These are phyloP conservation scores for Dolichotis patagonum DNA, from an alignment of 2,113 vertebrate species.

Conservation along the genomic window DNA sequence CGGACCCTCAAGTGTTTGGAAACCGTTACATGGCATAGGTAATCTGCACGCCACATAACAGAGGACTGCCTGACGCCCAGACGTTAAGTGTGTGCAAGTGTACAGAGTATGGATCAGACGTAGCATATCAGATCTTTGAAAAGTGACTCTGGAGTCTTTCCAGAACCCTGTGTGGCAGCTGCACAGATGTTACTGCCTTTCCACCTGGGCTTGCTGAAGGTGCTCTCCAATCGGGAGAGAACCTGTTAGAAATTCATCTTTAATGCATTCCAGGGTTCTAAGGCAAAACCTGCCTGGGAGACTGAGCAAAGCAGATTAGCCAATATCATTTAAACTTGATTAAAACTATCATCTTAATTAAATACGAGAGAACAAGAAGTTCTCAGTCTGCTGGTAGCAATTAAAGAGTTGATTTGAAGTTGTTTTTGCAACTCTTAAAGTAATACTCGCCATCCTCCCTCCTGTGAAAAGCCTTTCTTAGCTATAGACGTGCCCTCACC, in stretches of 20 bases:
- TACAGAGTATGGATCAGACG: not conserved
- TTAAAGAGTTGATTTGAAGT: conserved; percentile 84
- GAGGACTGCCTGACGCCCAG: not conserved
- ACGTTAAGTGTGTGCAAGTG: not conserved
- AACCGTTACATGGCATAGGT: conserved; percentile 1
- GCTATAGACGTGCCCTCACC: conserved; percentile 69
- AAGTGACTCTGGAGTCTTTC: conserved; percentile 41
- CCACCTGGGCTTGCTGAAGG: fast-evolving
- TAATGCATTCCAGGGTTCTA: conserved; percentile 55
- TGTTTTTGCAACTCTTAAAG: conserved; percentile 81
- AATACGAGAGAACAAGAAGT: conserved; percentile 77
- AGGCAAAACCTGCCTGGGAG: conserved; percentile 58
- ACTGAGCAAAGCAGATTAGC: conserved; percentile 65
- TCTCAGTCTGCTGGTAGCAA: conserved; percentile 80
- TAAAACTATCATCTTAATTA: conserved; percentile 86
- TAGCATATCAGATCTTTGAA: not conserved
- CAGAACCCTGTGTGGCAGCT: not conserved
- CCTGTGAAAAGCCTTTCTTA: conserved; percentile 74
- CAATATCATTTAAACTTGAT: conserved; percentile 79
- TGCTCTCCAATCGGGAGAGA: conserved; percentile 8
- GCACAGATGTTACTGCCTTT: not conserved
- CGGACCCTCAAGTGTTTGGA: not conserved
- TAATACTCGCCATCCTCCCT: conserved; percentile 3
- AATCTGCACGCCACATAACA: not conserved
- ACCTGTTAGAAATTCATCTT: conserved; percentile 65